Evolutionary conservation across 2,113 vertebrate species (phyloP).

Genomic region (Oxyruncus cristatus): DNA sequence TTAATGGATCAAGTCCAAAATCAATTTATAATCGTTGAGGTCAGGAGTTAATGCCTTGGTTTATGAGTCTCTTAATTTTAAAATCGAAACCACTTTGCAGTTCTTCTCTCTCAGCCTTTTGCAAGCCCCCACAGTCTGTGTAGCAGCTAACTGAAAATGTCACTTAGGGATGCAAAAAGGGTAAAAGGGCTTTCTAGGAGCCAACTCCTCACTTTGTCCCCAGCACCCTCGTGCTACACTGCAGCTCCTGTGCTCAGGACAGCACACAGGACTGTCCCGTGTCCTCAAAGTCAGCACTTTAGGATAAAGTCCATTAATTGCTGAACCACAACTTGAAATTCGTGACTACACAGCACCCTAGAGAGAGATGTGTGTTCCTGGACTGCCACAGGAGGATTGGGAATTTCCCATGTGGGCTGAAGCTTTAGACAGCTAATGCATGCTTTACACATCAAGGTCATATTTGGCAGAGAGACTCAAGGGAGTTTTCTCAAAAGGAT

Average conservation of each 20-base stretch:
- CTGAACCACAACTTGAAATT: background rate
- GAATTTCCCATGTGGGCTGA: background rate
- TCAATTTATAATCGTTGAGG: background rate
- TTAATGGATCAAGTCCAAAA: background rate
- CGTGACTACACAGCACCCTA: background rate
- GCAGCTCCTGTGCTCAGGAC: background rate
- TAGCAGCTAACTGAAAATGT: background rate
- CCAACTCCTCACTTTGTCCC: background rate
- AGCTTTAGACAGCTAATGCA: background rate
- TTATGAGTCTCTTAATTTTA: background rate
- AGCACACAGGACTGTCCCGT: background rate
- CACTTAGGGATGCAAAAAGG: background rate
- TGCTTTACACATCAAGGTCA: background rate
- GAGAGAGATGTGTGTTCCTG: background rate
- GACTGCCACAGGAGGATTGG: background rate
- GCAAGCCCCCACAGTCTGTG: background rate
- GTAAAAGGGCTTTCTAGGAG: background rate
- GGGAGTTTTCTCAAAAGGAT: background rate
- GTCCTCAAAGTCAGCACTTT: background rate
- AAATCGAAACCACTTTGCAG: background rate
- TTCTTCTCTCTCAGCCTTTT: background rate
- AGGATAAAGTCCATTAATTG: background rate
- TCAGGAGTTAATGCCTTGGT: background rate
- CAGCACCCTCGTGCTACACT: fast-evolving
- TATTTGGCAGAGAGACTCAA: background rate